Conservation (phyloP, 1,140 invertebrate species). For the Diuraphis noxia region DNA sequence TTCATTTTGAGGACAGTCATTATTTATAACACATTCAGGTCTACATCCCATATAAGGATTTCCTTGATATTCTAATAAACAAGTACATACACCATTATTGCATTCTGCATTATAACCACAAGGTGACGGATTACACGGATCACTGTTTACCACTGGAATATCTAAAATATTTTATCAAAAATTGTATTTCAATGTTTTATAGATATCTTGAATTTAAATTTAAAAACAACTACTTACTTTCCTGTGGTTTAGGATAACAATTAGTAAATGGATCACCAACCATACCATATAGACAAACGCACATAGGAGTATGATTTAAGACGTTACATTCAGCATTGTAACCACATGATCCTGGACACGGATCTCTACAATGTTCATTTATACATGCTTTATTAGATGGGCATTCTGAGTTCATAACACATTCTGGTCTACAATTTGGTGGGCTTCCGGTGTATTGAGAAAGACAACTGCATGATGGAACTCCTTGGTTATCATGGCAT, state of each 20-base stretch:
- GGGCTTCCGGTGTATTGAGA: constrained; percentile 69
- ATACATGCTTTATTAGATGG: constrained; percentile 68
- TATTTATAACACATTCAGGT: constrained; percentile 71
- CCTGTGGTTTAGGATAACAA: constrained; percentile 61
- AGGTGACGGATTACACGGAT: constrained; percentile 75
- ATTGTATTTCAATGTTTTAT: neutral
- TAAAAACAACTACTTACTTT: constrained; percentile 23
- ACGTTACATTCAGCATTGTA: constrained; percentile 63
- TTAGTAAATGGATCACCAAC: constrained; percentile 64
- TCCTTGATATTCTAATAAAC: constrained; percentile 63
- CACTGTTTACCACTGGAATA: constrained; percentile 57
- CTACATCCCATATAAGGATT: constrained; percentile 67
- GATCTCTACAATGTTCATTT: constrained; percentile 70
- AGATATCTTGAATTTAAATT: neutral
- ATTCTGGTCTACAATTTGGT: constrained; percentile 73
- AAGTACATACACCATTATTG: constrained; percentile 72
- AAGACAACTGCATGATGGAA: constrained; percentile 67
- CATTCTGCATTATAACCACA: constrained; percentile 79
- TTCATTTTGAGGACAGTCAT: constrained; percentile 67
- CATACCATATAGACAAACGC: constrained; percentile 64
- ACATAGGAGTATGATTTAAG: constrained; percentile 65
- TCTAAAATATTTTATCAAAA: constrained; percentile 54
- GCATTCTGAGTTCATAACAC: constrained; percentile 69
- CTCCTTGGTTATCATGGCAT: constrained; percentile 64
- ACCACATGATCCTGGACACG: constrained; percentile 74